Base-by-base conservation (phyloP, 2,113 vertebrate species). In the Callipepla squamata region DNA sequence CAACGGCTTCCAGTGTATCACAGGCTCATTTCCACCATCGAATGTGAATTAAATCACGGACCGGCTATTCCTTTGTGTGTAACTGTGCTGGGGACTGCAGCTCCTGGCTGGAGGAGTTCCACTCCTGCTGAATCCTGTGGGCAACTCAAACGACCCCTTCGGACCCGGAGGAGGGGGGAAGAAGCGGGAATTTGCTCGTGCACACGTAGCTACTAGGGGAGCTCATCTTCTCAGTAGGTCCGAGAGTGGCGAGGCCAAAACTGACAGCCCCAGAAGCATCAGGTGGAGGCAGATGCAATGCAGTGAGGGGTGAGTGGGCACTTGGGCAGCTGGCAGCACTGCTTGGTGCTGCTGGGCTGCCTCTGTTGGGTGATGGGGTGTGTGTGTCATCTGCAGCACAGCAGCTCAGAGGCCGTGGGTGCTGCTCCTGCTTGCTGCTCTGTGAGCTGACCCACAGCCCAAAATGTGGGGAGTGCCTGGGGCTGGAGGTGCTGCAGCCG, bases 31-130 rank as follows among this genome's bases (percentile, higher is more conserved):
- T 77, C 94, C 94, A 94, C 93, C 96, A 93, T 69, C 76, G 12
- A 89, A 76, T 62, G 92, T 89, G 97, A 97, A 94, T 87, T 19
- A 79, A 92, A 80, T 9, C 85, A 32, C 25, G 11, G 95, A 74
- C 44, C 4, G 28, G 92, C 93, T 88, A 76, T 95, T 96, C 92
- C 95, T 96, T 95, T 95, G 84, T 94, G 95, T 96, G 93, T 97
- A 40, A 92, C 95, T 95, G 50, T 92, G 96, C 95, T 94, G 96
- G 85, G 70, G 76, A 21, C 16, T 75, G 81, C 87, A 61, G 23
- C 10, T 78, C 95, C 92, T 75, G 95, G 58, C 95, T 95, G 96
- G 94, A 90, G 92, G 83, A 93, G 80, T 70, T 86, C 88, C 62
- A 55, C 85, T 89, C 92, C 95, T 93, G 77, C 90, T 78, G 8